phyloP scores from a whole-genome alignment of 1,140 invertebrate species.

The Heliconius himera region DNA sequence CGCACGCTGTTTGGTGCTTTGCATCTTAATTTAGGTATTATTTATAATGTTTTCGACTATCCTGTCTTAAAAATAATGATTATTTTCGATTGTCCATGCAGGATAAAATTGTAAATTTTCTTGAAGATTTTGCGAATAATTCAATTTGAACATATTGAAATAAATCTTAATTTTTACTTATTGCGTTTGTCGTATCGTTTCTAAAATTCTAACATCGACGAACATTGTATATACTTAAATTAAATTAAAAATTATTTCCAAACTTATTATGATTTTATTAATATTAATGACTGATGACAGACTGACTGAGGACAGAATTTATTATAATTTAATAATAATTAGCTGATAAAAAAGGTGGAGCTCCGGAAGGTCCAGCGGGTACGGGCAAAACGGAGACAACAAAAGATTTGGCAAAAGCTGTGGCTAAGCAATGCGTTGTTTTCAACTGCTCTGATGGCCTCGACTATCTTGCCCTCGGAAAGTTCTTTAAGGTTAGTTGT shows the following conservation, averaged over 20 bases:
- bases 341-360: constrained; percentile 83
- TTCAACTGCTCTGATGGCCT: constrained; percentile 98
- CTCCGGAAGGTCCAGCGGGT: constrained; percentile 96
- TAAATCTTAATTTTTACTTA: too few relatives aligned
- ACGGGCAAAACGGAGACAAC: constrained; percentile 98
- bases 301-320: too few relatives aligned
- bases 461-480: constrained; percentile 96
- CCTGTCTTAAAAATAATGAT: too few relatives aligned
- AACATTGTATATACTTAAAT: too few relatives aligned
- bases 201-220: not conserved
- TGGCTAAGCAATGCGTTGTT: constrained; percentile 97
- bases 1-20: constrained; percentile 95
- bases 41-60: not conserved
- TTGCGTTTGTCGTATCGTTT: not conserved
- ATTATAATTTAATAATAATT: constrained; percentile 1
- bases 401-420: constrained; percentile 97
- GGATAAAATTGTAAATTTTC: too few relatives aligned
- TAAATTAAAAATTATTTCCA: too few relatives aligned
- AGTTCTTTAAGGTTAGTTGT: constrained; percentile 92
- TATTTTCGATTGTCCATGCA: too few relatives aligned
- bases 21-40: constrained; percentile 88
- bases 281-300: too few relatives aligned
- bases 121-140: too few relatives aligned
- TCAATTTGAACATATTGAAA: too few relatives aligned
- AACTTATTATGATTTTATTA: too few relatives aligned